These are phyloP conservation scores for Bombyx huttoni DNA, from an alignment of 2,888 invertebrate species.

Conservation along the genomic window DNA sequence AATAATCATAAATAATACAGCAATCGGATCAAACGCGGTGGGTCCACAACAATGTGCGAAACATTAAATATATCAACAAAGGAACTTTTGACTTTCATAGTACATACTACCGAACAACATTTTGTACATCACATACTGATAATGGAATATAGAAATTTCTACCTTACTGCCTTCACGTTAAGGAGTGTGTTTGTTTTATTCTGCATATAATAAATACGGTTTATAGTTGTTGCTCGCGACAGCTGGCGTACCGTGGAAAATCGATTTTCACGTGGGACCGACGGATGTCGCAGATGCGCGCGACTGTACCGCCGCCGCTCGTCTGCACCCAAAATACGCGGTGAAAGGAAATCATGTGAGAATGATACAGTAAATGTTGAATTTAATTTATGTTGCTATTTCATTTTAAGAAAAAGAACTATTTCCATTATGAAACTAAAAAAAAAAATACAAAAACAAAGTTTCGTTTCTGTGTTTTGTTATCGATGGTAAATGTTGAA, in stretches of 20 bases:
- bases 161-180: slow-evolving; percentile 19
- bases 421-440: too few species aligned
- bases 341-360: slow-evolving; percentile 30
- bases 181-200: slow-evolving; percentile 8
- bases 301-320: slow-evolving; percentile 39
- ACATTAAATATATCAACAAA: slow-evolving; percentile 73
- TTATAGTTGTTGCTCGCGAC: slow-evolving; percentile 59
- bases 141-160: slow-evolving; percentile 10
- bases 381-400: neutral
- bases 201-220: slow-evolving; percentile 18
- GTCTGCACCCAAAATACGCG: slow-evolving; percentile 51
- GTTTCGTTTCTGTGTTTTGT: too few species aligned
- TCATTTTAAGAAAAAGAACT: neutral
- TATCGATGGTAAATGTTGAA: too few species aligned
- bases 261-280: slow-evolving; percentile 69
- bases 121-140: slow-evolving; percentile 8
- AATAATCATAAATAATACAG: slow-evolving; percentile 67
- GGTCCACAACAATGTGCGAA: slow-evolving; percentile 70
- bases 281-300: slow-evolving; percentile 68
- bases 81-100: slow-evolving; percentile 68
- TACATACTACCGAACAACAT: slow-evolving; percentile 42
- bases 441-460: too few species aligned
- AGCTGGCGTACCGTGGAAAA: slow-evolving; percentile 71
- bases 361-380: neutral
- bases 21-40: slow-evolving; percentile 68